Percentiles rank a stretch among this genome's conserved stretches.
These are phyloP conservation scores for Eugnorisma glareosa DNA, from an alignment of 2,888 invertebrate species.

Conservation along the genomic window DNA sequence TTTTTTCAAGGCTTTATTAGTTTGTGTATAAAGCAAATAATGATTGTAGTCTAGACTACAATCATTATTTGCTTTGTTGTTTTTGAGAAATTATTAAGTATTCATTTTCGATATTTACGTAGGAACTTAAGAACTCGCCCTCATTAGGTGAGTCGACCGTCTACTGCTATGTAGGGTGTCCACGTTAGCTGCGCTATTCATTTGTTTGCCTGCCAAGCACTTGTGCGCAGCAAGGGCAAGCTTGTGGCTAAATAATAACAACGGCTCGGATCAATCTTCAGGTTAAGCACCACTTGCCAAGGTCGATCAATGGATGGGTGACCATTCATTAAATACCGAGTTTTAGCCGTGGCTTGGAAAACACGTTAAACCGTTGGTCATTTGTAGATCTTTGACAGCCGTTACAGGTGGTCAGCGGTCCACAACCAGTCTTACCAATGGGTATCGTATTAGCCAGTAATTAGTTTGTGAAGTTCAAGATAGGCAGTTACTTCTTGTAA, in stretches of 20 bases:
- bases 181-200: neutral
- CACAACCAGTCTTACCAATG: neutral
- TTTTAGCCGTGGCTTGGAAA: neutral
- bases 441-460: neutral
- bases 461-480: neutral
- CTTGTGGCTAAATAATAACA: too few species aligned
- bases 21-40: conserved; percentile 28
- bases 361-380: neutral
- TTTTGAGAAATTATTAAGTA: conserved; percentile 1
- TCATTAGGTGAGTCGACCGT: neutral
- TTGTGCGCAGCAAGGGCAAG: neutral
- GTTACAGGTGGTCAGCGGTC: neutral
- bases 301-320: neutral
- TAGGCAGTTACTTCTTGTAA: neutral
- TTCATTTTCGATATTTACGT: neutral
- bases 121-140: too few species aligned
- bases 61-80: too few species aligned
- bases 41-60: too few species aligned
- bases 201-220: neutral
- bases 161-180: neutral
- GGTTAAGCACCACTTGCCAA: neutral
- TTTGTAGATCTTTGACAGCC: neutral
- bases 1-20: neutral
- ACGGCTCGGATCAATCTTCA: neutral
- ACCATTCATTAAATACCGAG: neutral